Evolutionary conservation across 2,113 vertebrate species (phyloP).

Genomic region (Phoenicopterus ruber): DNA sequence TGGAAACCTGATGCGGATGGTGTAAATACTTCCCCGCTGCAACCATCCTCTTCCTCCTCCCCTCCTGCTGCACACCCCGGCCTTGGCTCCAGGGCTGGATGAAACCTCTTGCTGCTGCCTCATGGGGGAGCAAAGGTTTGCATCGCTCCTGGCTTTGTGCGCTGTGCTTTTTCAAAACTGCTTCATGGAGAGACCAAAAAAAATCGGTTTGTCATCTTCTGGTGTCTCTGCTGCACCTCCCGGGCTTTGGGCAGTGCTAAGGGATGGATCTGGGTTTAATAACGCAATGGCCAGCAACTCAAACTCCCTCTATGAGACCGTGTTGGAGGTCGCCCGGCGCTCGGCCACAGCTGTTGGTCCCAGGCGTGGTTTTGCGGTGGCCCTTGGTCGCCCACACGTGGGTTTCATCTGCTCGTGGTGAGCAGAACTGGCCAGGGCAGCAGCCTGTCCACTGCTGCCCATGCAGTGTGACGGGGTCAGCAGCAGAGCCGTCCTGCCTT

Average conservation of each 20-base stretch:
- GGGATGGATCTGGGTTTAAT: background rate
- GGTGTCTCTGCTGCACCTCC: background rate
- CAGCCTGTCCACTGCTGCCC: background rate
- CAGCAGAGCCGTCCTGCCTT: background rate
- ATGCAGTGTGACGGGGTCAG: background rate
- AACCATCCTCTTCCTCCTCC: background rate
- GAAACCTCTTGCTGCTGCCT: background rate
- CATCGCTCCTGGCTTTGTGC: no score
- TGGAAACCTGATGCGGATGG: background rate
- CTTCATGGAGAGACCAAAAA: background rate
- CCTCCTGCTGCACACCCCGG: fast-evolving
- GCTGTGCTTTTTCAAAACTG: background rate
- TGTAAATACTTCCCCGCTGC: background rate
- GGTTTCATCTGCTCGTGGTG: background rate
- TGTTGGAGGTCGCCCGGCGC: fast-evolving
- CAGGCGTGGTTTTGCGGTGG: fast-evolving
- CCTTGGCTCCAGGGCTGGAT: background rate
- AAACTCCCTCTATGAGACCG: fast-evolving
- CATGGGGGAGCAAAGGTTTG: background rate
- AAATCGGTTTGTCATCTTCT: background rate
- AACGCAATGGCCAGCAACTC: background rate
- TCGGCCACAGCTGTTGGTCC: background rate
- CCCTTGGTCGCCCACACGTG: background rate
- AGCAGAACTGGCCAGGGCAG: background rate
- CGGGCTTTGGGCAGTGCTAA: background rate